These are phyloP conservation scores for Xenopus petersii DNA, from an alignment of 2,797 vertebrate genomes.

Conservation along the genomic window DNA sequence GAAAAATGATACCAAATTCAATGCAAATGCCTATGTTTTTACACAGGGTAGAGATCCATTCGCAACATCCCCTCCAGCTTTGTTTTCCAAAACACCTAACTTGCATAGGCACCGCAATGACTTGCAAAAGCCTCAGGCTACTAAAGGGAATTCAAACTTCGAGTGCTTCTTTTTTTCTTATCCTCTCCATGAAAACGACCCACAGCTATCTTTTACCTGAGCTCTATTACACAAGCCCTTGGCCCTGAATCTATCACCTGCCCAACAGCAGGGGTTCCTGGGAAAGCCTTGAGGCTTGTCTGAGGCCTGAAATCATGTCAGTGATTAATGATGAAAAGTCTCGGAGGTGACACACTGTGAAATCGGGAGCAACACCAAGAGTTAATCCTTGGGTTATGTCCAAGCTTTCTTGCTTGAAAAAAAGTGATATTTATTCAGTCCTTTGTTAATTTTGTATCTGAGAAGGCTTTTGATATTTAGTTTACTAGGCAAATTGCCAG, in stretches of 20 bases:
- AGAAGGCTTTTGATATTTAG: constrained; percentile 50
- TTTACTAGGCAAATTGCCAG: constrained; percentile 44
- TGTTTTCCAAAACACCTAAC: constrained; percentile 1
- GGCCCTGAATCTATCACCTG: constrained; percentile 58
- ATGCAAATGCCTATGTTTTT: neutral
- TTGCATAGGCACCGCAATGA: neutral
- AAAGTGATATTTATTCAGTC: constrained; percentile 58
- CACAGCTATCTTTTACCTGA: constrained; percentile 52
- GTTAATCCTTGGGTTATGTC: constrained; percentile 60
- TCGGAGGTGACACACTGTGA: constrained; percentile 59
- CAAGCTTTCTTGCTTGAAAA: constrained; percentile 47
- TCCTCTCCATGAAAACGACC: constrained; percentile 7
- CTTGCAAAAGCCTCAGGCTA: neutral
- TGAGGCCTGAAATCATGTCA: constrained; percentile 46
- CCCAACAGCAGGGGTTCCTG: constrained; percentile 61
- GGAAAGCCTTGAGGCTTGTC: constrained; percentile 62
- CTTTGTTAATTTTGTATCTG: constrained; percentile 52
- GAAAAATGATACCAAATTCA: neutral
- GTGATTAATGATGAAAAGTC: constrained; percentile 63
- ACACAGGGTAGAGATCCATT: too few species aligned
- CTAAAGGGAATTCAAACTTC: constrained; percentile 2
- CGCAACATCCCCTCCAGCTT: too few species aligned
- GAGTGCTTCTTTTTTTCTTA: constrained; percentile 7
- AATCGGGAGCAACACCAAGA: constrained; percentile 60
- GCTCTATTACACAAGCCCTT: constrained; percentile 52